Base-by-base conservation (phyloP, 2,113 vertebrate species). In the Polypterus bichir region DNA sequence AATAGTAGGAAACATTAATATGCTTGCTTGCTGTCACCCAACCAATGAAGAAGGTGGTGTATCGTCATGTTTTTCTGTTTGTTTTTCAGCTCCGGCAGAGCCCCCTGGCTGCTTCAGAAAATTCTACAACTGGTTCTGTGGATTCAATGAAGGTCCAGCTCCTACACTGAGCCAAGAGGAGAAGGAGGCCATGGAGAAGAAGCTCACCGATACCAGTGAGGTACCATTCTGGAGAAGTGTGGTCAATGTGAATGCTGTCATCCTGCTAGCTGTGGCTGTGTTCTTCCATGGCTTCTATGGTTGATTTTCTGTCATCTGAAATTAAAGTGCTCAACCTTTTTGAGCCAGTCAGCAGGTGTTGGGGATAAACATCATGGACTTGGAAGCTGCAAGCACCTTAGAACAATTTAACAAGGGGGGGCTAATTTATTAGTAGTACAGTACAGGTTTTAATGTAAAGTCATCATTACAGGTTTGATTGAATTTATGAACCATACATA, bases 281-380 rank as follows among this genome's bases (percentile, higher is more conserved):
- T 99, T 99, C 69, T 92, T 86, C 62, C 89, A 96, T 1, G 94
- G 83, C 0, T 98, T 70, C 68, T 99, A 88, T 48, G 94, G 86
- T 57, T 98, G 82, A 85, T 27, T 27, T 27, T 27, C 27, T 27
- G 27, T 27, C 27, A 27, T 27, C 27, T 27, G 27, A 27, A 1
- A 27, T 27, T 27, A 27, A 27, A 27, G 27, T 27, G 27, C 27
- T 27, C 27, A 27, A 27, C 27, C 27, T 27, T 27, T 27, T 27
- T 27, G 27, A 27, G 27, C 27, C 27, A 27, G 2, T 27, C 27
- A 27, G 27, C 27, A 27, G 27, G 27, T 27, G 27, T 27, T 27
- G 27, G 27, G 27, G 27, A 27, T 27, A 27, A 2, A 2, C 27
- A 27, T 2, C 27, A 27, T 27, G 27, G 27, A 27, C 27, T 27